A percentile compares a stretch with the other conserved stretches of the same genome.
Conservation (phyloP, 2,888 invertebrate species). For the Thumatha senex region DNA sequence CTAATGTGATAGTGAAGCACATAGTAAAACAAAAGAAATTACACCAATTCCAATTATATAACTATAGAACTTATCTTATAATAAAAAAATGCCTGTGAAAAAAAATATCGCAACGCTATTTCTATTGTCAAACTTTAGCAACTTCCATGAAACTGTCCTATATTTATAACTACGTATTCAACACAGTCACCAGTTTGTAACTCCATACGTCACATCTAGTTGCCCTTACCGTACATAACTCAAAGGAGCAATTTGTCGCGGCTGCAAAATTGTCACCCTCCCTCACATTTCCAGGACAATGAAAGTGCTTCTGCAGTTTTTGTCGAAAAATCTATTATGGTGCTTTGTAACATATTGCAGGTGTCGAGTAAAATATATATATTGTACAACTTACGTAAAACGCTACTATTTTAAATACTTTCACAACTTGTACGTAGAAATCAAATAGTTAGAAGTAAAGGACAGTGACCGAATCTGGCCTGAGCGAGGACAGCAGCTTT, state of each 20-base stretch:
- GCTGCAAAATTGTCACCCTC: slow-evolving; percentile 40
- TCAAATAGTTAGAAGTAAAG: too few relatives aligned
- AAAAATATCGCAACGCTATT: too few relatives aligned
- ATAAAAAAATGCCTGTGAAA: too few relatives aligned
- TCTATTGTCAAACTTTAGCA: too few relatives aligned
- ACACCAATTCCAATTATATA: too few relatives aligned
- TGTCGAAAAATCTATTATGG: background rate
- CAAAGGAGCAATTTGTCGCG: slow-evolving; percentile 46
- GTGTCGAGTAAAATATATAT: slow-evolving; percentile 2
- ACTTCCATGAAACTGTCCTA: background rate
- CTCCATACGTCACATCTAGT: slow-evolving; percentile 15
- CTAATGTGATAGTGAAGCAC: too few relatives aligned
- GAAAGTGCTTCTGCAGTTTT: slow-evolving; percentile 26
- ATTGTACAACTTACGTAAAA: background rate
- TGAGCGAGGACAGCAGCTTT: too few relatives aligned
- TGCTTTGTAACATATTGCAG: slow-evolving; percentile 7
- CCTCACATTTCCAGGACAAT: slow-evolving; percentile 24
- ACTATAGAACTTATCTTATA: too few relatives aligned
- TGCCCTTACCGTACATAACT: slow-evolving; percentile 36
- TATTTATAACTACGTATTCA: background rate
- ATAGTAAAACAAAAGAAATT: too few relatives aligned
- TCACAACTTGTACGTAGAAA: too few relatives aligned
- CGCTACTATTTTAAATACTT: background rate
- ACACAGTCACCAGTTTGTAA: background rate
- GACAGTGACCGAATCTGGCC: too few relatives aligned